Evolutionary conservation across 2,113 vertebrate genomes (phyloP), one percentile per base, ranked within the genome.

Genomic region (Tychaedon coryphoeus): DNA sequence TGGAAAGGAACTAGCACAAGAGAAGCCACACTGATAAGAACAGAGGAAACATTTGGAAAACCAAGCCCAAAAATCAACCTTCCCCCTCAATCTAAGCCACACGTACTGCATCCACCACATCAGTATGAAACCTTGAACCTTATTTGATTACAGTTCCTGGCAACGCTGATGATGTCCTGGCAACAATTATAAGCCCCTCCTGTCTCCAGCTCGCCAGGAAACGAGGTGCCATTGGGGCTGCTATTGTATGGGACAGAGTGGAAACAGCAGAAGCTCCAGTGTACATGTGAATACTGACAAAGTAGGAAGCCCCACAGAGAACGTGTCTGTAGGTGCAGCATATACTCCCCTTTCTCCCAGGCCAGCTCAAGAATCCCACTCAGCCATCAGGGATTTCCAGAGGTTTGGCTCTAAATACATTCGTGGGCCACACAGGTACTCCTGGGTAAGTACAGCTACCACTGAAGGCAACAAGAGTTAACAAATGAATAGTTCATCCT

Each of bases 221-320:
- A 91, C 17, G 45, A 82, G 66, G 48, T 94, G 70, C 66, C 77
- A 61, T 34, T 13, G 71, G 47, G 38, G 22, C 40, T 87, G 62
- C 40, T 70, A 9, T 48, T 82, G 50, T n/a, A 38, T 34, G 42
- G 25, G 42, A 69, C 45, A 31, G 36, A 16, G 7, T 1, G 10
- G 71, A 57, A 77, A 31, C 62, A 61, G 62, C 70, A 81, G 88
- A 85, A 94, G 65, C 47, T 58, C 64, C 70, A 58, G 29, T 12
- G 28, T 12, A 31, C 0, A 0, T 4, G 6, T 5, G 13, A 92
- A 24, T 33, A 34, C 9, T 50, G 36, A 50, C 25, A 2, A 1
- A 73, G 20, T 10, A 72, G 31, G 57, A 77, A 86, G 28, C 20
- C 28, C 73, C 29, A 47, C 25, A 56, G 40, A 69, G 9, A 69